Conservation (phyloP, 2,888 invertebrate species). For the Ischnus inquisitorius region DNA sequence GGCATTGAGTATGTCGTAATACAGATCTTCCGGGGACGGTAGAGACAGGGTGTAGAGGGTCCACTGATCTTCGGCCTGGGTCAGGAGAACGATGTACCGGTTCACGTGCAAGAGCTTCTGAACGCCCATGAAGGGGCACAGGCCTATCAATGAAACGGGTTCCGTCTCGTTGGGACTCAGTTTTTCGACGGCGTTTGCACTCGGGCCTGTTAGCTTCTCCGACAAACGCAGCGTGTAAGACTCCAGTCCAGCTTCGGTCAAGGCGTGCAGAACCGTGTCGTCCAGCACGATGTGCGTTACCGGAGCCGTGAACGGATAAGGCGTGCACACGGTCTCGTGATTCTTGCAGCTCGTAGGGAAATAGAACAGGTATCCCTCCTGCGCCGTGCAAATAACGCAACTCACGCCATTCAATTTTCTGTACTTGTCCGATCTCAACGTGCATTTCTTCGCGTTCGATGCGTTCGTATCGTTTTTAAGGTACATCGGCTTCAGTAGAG, state of each 20-base stretch:
- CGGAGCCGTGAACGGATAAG: conserved; percentile 91
- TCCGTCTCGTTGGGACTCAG: conserved; percentile 87
- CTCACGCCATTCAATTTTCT: conserved; percentile 88
- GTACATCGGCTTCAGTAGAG: conserved; percentile 86
- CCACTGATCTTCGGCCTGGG: conserved; percentile 89
- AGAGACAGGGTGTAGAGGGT: conserved; percentile 91
- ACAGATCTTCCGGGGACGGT: conserved; percentile 89
- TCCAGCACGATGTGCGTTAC: conserved; percentile 90
- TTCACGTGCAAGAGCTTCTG: conserved; percentile 86
- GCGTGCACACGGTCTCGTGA: conserved; percentile 77
- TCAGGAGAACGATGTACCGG: conserved; percentile 87
- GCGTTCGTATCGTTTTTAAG: conserved; percentile 79
- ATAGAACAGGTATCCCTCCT: conserved; percentile 91
- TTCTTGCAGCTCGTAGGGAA: conserved; percentile 83
- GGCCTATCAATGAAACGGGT: conserved; percentile 89
- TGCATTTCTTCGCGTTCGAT: conserved; percentile 80
- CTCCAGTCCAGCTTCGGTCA: conserved; percentile 92
- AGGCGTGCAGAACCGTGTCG: conserved; percentile 90
- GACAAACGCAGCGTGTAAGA: conserved; percentile 89
- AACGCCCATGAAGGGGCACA: conserved; percentile 90
- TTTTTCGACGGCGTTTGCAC: conserved; percentile 85
- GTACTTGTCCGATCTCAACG: conserved; percentile 87
- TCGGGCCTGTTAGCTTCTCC: conserved; percentile 87
- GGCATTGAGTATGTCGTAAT: conserved; percentile 90
- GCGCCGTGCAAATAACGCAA: conserved; percentile 88